Conservation (phyloP, 2,888 invertebrate genomes). For the Ormyrus nitidulus region DNA sequence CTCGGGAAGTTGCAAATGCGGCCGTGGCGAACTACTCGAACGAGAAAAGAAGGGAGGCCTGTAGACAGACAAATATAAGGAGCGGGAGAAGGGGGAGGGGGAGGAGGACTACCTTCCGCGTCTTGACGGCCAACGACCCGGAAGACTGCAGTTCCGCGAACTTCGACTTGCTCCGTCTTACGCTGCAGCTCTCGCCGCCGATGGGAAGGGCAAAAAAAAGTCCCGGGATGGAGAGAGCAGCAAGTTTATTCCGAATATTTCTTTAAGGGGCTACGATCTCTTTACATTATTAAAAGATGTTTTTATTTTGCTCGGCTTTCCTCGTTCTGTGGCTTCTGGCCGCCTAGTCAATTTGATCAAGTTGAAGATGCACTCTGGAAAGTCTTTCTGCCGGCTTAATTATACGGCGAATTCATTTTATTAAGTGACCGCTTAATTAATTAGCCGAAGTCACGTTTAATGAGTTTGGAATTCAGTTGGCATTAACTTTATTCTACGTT, state of each 20-base stretch:
- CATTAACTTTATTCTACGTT: too few species aligned
- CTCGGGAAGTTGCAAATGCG: conserved; percentile 61
- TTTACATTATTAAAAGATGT: conserved; percentile 51
- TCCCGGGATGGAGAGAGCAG: not conserved
- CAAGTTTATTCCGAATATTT: conserved; percentile 35
- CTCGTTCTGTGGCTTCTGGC: too few species aligned
- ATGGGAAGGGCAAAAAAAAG: not conserved
- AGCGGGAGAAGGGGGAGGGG: not conserved
- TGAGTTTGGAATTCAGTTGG: too few species aligned
- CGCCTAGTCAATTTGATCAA: too few species aligned
- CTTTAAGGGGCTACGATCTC: conserved; percentile 26
- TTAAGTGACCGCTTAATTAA: too few species aligned
- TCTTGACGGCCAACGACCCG: conserved; percentile 56
- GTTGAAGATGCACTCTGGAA: too few species aligned
- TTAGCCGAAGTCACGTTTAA: too few species aligned
- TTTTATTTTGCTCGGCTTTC: conserved; percentile 29
- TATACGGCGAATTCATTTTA: too few species aligned
- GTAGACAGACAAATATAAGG: not conserved
- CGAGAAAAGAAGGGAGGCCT: not conserved
- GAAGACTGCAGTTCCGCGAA: conserved; percentile 59
- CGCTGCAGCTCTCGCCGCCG: not conserved
- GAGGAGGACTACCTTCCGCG: conserved; percentile 9
- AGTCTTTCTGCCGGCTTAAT: too few species aligned
- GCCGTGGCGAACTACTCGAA: conserved; percentile 43
- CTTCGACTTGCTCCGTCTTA: conserved; percentile 29